Evolutionary conservation across 2,113 vertebrate species (phyloP).

Genomic region (Carettochelys insculpta): DNA sequence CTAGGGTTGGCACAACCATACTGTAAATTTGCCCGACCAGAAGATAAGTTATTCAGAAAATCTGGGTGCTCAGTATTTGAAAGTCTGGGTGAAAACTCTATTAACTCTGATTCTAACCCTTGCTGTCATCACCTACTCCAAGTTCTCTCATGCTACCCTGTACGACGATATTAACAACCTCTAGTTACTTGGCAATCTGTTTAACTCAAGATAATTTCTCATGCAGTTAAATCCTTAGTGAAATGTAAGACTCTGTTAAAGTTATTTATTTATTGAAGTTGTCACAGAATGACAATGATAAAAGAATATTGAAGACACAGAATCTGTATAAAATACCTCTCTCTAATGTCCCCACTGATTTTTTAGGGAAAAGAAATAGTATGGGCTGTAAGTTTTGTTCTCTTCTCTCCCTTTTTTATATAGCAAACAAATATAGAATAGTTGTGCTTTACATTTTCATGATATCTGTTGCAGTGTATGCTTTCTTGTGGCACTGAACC

Average conservation of each 20-base stretch:
- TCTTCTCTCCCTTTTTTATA: neutral
- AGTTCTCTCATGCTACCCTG: neutral
- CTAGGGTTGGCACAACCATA: neutral
- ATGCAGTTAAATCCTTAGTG: neutral
- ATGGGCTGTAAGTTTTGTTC: neutral
- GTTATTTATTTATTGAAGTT: neutral
- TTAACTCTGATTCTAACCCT: neutral
- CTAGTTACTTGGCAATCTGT: neutral
- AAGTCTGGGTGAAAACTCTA: neutral
- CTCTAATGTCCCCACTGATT: neutral
- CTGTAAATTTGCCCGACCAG: neutral
- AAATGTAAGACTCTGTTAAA: neutral
- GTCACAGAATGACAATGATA: neutral
- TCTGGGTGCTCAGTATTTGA: neutral
- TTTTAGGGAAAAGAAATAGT: neutral
- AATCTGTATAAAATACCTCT: neutral
- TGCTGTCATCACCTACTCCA: neutral
- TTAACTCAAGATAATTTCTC: neutral
- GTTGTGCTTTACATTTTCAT: neutral
- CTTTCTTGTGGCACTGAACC: neutral
- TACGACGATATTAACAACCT: neutral
- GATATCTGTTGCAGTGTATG: neutral
- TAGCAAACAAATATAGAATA: neutral
- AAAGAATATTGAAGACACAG: neutral
- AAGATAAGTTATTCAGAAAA: neutral